phyloP scores from a whole-genome alignment of 2,888 invertebrate genomes.

The Heteromyza rotundicornis region DNA sequence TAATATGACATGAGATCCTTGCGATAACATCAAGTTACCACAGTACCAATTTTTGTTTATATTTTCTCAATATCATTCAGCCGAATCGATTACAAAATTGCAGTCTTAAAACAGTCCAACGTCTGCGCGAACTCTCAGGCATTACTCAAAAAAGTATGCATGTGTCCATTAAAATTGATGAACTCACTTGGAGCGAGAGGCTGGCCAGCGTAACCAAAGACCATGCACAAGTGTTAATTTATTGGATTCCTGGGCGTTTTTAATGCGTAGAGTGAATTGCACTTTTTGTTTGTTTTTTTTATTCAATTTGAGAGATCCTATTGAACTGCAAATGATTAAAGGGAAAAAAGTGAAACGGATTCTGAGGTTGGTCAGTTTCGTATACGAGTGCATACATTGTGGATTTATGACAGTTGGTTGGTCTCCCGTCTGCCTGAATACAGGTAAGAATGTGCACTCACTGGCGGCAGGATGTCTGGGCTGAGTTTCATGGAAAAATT shows the following conservation, averaged over 20 bases:
- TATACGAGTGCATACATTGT: too few species aligned
- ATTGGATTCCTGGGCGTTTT: slow-evolving; percentile 1
- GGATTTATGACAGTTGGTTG: too few species aligned
- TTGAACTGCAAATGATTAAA: too few species aligned
- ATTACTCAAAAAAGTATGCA: background rate
- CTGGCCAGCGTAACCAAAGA: background rate
- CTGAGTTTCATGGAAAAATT: too few species aligned
- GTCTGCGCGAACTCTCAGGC: background rate
- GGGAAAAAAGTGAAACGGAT: too few species aligned
- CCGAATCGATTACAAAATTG: too few species aligned
- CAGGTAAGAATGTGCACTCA: too few species aligned
- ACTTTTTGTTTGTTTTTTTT: slow-evolving; percentile 7
- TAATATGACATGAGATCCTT: slow-evolving; percentile 15
- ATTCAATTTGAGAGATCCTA: too few species aligned
- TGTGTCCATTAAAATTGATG: slow-evolving; percentile 37
- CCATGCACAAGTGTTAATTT: slow-evolving; percentile 18
- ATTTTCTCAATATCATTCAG: background rate
- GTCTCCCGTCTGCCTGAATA: too few species aligned
- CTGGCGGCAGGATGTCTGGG: too few species aligned
- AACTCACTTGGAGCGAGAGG: slow-evolving; percentile 4
- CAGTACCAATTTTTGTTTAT: background rate
- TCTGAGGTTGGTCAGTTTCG: too few species aligned
- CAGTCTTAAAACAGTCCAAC: too few species aligned
- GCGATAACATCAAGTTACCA: slow-evolving; percentile 17
- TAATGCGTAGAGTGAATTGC: slow-evolving; percentile 9